Conservation (phyloP, 37 sponge, comb jelly and placozoan species). For the Petrosia ficiformis region DNA sequence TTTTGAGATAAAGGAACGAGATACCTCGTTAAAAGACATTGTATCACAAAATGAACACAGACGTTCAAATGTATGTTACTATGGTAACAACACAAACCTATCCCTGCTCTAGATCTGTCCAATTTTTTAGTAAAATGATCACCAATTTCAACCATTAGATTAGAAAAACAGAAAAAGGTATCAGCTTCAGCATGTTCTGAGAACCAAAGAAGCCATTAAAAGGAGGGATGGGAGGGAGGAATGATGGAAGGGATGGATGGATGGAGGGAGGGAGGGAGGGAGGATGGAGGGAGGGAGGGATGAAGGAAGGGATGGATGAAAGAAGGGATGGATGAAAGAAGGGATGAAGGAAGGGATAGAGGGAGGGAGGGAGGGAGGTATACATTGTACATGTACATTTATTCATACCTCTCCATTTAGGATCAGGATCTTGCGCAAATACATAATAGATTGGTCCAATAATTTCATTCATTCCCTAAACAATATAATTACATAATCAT, state of each 20-base stretch:
- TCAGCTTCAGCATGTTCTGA: slow-evolving; percentile 91
- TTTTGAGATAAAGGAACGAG: no score
- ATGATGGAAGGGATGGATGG: no score
- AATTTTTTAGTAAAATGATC: slow-evolving; percentile 90
- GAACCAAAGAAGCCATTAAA: neutral
- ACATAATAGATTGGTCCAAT: slow-evolving; percentile 94
- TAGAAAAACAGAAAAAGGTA: slow-evolving; percentile 95
- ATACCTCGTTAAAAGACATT: no score
- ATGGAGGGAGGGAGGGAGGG: no score
- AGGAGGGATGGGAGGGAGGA: neutral
- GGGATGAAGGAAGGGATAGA: no score
- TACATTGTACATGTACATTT: neutral
- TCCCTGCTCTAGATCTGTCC: slow-evolving; percentile 83
- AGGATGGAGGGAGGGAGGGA: no score
- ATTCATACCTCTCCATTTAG: slow-evolving; percentile 70
- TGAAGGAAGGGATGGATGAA: no score
- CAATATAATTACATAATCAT: neutral
- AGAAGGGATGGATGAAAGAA: no score
- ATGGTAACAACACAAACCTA: slow-evolving; percentile 57
- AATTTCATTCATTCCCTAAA: slow-evolving; percentile 97
- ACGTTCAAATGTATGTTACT: no score
- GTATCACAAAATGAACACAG: no score
- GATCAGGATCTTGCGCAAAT: slow-evolving; percentile 83
- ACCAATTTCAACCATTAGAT: slow-evolving; percentile 92
- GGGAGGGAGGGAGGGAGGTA: no score